Percentiles rank a stretch among this genome's conserved stretches.
Conservation (phyloP, 2,113 vertebrate genomes). For the Peromyscus polionotus region DNA sequence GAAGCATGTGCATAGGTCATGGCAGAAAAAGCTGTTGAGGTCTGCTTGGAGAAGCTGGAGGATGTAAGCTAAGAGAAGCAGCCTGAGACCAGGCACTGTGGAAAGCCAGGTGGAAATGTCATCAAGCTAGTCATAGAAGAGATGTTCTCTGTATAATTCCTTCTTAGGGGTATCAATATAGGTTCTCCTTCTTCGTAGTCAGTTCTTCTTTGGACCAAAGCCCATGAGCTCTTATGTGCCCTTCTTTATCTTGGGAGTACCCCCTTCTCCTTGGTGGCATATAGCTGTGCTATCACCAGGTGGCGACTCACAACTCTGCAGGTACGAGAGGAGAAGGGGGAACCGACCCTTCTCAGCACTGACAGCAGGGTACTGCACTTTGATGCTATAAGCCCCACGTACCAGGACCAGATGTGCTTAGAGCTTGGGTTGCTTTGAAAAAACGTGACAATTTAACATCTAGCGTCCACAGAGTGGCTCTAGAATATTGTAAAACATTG, state of each 20-base stretch:
- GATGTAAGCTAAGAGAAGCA: background rate
- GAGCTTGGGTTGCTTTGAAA: background rate
- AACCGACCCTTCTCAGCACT: background rate
- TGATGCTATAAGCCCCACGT: background rate
- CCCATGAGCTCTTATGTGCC: background rate
- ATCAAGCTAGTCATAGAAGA: background rate
- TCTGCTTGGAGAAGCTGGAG: background rate
- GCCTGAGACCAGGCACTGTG: background rate
- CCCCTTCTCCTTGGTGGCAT: background rate
- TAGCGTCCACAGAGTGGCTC: background rate
- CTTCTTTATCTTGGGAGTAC: background rate
- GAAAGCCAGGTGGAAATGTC: background rate
- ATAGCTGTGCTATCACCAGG: constrained; percentile 68
- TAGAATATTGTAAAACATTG: constrained; percentile 9
- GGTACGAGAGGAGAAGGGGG: background rate
- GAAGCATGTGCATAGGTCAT: rapidly evolving
- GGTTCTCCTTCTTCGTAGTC: background rate
- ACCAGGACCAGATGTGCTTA: background rate
- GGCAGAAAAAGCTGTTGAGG: background rate
- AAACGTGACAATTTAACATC: background rate
- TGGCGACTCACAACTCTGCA: constrained; percentile 44
- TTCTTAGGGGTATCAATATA: background rate
- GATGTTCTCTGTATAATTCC: background rate
- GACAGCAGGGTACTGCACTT: background rate
- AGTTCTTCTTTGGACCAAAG: background rate